Evolutionary conservation across 2,888 invertebrate species (phyloP).

Genomic region (Lydus trimaculatus): DNA sequence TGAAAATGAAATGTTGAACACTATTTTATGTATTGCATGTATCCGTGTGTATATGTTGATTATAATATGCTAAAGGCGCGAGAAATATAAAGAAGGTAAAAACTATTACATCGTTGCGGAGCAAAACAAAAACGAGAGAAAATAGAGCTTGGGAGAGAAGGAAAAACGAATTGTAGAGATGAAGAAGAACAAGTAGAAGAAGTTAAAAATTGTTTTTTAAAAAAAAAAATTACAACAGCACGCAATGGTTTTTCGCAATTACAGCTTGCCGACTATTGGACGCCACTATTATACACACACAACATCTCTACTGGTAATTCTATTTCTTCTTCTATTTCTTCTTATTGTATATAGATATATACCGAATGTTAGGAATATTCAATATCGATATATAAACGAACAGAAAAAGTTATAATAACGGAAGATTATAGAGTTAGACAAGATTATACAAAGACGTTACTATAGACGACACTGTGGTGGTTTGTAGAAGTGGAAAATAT

Average conservation of each 20-base stretch:
- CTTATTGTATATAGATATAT: not conserved
- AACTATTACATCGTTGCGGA: not conserved
- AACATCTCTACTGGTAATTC: constrained; percentile 1
- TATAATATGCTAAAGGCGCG: constrained; percentile 2
- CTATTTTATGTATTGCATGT: not conserved
- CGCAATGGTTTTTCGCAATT: constrained; percentile 11
- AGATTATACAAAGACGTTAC: no score
- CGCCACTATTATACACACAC: not conserved
- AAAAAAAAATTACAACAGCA: constrained; percentile 8
- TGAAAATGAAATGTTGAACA: not conserved
- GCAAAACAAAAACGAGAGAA: not conserved
- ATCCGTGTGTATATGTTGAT: not conserved
- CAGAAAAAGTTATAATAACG: not conserved
- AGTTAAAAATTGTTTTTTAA: not conserved
- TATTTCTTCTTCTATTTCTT: constrained; percentile 1
- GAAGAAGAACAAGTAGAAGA: not conserved
- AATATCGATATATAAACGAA: not conserved
- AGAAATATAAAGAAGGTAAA: not conserved
- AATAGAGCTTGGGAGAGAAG: not conserved
- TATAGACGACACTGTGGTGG: no score
- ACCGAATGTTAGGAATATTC: not conserved
- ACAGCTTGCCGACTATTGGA: constrained; percentile 10
- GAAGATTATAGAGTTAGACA: no score
- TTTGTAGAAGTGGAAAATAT: no score
- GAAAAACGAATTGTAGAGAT: not conserved